A percentile compares a stretch with the other conserved stretches of the same genome.
These are phyloP conservation scores for Oreonectes daqikongensis DNA, from an alignment of 2,797 vertebrate species.

Conservation along the genomic window DNA sequence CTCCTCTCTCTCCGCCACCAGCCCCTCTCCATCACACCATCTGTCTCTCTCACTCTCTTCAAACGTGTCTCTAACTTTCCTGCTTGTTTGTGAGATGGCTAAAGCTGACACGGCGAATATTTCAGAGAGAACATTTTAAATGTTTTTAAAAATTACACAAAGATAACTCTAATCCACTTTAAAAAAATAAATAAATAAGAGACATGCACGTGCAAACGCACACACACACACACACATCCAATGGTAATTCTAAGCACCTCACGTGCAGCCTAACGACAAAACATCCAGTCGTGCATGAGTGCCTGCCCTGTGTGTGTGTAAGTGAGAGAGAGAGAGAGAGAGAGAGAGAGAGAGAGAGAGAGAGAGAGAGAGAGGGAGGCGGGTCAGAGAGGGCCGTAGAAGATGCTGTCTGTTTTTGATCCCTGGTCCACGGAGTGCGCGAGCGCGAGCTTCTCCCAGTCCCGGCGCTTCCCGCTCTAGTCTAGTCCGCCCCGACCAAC, in stretches of 20 bases:
- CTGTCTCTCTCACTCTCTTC: neutral
- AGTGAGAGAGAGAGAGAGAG: slow-evolving; percentile 35
- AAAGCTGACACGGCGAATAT: neutral
- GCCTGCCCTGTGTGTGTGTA: slow-evolving; percentile 38
- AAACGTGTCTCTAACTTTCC: neutral
- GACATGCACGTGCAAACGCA: slow-evolving; percentile 45
- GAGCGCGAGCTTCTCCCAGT: slow-evolving; percentile 52
- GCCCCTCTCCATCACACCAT: neutral
- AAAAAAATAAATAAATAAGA: slow-evolving; percentile 55
- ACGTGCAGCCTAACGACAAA: slow-evolving; percentile 74
- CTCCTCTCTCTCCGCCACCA: slow-evolving; percentile 57
- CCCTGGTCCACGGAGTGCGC: slow-evolving; percentile 17
- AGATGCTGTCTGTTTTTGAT: slow-evolving; percentile 46
- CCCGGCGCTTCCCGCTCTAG: slow-evolving; percentile 72
- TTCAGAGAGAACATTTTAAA: neutral
- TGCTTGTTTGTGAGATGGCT: neutral
- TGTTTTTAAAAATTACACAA: too few species aligned
- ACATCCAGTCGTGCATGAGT: slow-evolving; percentile 68
- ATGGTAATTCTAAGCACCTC: slow-evolving; percentile 77
- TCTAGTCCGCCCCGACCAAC: slow-evolving; percentile 70
- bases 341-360: slow-evolving; percentile 42
- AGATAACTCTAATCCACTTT: too few species aligned
- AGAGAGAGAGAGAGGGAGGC: slow-evolving; percentile 44
- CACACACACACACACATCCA: slow-evolving; percentile 60
- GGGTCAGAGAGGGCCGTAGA: slow-evolving; percentile 37